phyloP scores from a whole-genome alignment of 2,888 invertebrate species.

The Pammene fasciana region DNA sequence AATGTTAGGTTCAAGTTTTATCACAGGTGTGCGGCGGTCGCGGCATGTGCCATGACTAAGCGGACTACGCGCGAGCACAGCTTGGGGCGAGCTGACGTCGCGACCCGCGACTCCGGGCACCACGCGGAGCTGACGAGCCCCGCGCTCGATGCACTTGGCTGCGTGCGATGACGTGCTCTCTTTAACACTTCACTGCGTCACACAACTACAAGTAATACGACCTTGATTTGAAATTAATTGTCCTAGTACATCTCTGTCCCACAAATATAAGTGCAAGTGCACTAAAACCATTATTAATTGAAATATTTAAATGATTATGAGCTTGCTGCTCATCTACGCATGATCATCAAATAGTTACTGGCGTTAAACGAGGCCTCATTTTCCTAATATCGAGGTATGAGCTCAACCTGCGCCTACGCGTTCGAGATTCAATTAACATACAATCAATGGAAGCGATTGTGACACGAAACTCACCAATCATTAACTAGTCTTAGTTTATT shows the following conservation, averaged over 20 bases:
- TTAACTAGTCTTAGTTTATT: not conserved
- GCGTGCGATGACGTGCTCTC: conserved; percentile 49
- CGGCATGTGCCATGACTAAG: conserved; percentile 68
- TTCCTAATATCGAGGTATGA: conserved; percentile 23
- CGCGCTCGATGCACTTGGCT: conserved; percentile 55
- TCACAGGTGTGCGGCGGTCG: conserved; percentile 62
- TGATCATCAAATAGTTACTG: conserved; percentile 6
- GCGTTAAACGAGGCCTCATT: conserved; percentile 1
- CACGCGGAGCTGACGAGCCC: not conserved
- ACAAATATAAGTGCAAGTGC: not conserved
- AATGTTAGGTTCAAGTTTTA: conserved; percentile 50
- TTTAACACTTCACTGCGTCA: conserved; percentile 31
- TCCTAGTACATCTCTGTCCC: not conserved
- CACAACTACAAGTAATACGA: not conserved
- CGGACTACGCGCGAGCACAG: conserved; percentile 56
- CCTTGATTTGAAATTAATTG: not conserved
- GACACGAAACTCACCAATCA: not conserved
- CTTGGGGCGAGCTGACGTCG: conserved; percentile 38
- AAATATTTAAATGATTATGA: not conserved
- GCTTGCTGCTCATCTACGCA: conserved; percentile 11
- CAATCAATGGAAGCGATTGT: conserved; percentile 17
- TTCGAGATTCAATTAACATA: conserved; percentile 34
- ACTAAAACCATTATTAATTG: not conserved
- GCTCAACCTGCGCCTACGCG: conserved; percentile 43
- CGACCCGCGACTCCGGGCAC: conserved; percentile 35